Evolutionary conservation across 2,113 vertebrate species (phyloP), one percentile per base, ranked within the genome.

Genomic region (Australoheros scitulus): DNA sequence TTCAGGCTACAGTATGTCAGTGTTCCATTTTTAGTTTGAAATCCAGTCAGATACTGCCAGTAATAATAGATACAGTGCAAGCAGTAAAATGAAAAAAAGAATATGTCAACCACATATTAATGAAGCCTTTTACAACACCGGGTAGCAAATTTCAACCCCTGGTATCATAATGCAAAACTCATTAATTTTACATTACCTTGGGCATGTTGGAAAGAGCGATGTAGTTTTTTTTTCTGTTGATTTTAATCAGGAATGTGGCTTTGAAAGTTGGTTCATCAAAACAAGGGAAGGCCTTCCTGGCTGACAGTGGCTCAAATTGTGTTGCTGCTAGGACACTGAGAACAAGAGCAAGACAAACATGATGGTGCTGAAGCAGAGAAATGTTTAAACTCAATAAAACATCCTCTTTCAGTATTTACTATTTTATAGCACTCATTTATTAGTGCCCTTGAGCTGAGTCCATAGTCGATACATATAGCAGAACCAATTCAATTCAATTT

Each of bases 221-320:
- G 87, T 97, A 95, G 43, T 94, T 88, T 29, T 93, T 87, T 86
- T 97, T 96, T 90, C 97, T 95, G 88, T 72, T 93, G 88, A 99
- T 97, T 94, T 88, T 97, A 89, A 99, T 92, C 78, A 91, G 84
- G 94, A 98, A 99, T 11, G 95, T 97, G 85, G 98, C 97, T 96
- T 99, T 99, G 93, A 99, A 97, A 41, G 94, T 93, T 79, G 98
- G 98, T 85, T 99, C 98, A 93, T 99, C 98, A 93, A 99, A 99
- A 94, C 98, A 99, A 2, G 98, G 98, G 94, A 99, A 99, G 90
- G 97, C 97, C 91, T 96, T 97, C 83, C 98, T 96, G 61, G 98
- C 98, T 81, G 96, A 96, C 56, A 98, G 87, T 2, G 98, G 98
- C 91, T 99, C 98, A 96, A 99, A 99, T 56, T 99, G 98, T 79